Evolutionary conservation across 2,888 invertebrate genomes (phyloP).

Genomic region (Lasioglossum marginatum): DNA sequence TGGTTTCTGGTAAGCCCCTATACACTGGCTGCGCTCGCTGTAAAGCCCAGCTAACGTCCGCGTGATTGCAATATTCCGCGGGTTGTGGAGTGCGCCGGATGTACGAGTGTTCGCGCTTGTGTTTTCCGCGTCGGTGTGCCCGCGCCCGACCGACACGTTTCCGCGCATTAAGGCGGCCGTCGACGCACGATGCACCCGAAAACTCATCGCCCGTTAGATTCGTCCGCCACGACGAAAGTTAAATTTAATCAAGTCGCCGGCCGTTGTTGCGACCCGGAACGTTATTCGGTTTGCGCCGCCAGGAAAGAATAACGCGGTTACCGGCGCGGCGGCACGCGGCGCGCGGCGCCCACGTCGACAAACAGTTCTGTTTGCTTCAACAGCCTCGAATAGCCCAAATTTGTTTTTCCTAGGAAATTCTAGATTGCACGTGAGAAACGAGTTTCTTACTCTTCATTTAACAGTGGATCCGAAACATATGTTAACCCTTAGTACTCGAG

Average conservation of each 20-base stretch:
- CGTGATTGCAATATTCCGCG: conserved; percentile 75
- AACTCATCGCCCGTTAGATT: conserved; percentile 59
- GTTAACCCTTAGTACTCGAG: too few species aligned
- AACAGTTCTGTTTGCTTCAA: too few species aligned
- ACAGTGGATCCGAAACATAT: too few species aligned
- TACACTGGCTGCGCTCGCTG: conserved; percentile 71
- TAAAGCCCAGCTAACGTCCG: conserved; percentile 74
- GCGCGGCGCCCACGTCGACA: background rate
- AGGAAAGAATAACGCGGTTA: conserved; percentile 21
- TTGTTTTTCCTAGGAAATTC: too few species aligned
- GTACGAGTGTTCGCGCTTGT: conserved; percentile 58
- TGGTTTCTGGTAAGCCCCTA: conserved; percentile 75
- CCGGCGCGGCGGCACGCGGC: background rate
- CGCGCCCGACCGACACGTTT: background rate
- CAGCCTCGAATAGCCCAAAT: too few species aligned
- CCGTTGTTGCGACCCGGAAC: background rate
- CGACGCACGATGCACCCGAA: conserved; percentile 45
- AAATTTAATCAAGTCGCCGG: conserved; percentile 53
- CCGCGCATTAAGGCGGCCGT: conserved; percentile 41
- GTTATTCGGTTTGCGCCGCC: background rate
- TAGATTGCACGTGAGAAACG: too few species aligned
- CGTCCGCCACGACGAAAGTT: conserved; percentile 53
- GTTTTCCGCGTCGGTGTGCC: conserved; percentile 53
- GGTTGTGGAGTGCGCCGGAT: conserved; percentile 71
- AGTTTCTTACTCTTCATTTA: too few species aligned